Conservation (phyloP, 2,797 vertebrate genomes). For the Periparus ater region DNA sequence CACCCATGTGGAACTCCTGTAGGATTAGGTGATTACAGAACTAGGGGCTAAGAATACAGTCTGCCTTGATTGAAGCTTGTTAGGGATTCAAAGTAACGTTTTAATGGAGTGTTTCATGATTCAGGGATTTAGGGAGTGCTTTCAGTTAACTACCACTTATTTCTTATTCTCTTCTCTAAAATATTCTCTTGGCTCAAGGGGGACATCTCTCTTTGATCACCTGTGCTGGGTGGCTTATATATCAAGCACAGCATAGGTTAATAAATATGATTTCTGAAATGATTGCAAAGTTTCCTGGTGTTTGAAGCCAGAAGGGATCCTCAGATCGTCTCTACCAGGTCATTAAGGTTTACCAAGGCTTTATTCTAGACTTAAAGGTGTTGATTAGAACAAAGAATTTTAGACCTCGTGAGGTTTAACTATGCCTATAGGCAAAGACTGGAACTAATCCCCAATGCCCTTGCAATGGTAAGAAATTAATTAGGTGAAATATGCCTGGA, state of each 20-base stretch:
- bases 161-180: constrained; percentile 22
- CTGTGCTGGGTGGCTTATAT: constrained; percentile 17
- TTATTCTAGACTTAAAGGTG: constrained; percentile 54
- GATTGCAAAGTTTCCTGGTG: constrained; percentile 9
- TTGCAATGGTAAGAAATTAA: constrained; percentile 36
- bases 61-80: not conserved
- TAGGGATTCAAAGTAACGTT: not conserved
- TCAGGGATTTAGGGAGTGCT: not conserved
- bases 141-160: constrained; percentile 29
- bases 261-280: constrained; percentile 58
- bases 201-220: constrained; percentile 35
- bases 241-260: constrained; percentile 17
- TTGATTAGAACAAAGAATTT: constrained; percentile 45
- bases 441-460: constrained; percentile 23
- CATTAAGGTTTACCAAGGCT: constrained; percentile 40
- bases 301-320: constrained; percentile 21
- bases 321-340: not conserved
- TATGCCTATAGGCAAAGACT: constrained; percentile 35
- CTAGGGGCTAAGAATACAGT: not conserved
- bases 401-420: constrained; percentile 32
- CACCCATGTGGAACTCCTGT: not conserved
- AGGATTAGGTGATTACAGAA: not conserved
- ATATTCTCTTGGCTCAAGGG: not conserved
- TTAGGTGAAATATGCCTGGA: constrained; percentile 34
- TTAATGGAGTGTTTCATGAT: not conserved